Conservation (phyloP, 2,797 vertebrate species). For the Centroberyx gerrardi region DNA sequence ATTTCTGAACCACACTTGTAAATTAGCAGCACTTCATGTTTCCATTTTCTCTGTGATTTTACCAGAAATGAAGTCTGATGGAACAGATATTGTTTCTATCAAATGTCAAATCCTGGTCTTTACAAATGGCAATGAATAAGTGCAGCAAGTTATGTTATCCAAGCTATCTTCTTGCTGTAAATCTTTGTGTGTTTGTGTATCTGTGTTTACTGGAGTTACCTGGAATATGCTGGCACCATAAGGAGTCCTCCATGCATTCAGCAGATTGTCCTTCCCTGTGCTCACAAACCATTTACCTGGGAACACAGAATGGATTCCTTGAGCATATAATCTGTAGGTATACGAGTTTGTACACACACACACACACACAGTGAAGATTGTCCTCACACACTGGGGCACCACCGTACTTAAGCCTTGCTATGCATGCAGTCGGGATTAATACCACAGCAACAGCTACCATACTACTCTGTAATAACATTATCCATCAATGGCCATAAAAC, state of each 20-base stretch:
- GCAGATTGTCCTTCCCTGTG: conserved; percentile 90
- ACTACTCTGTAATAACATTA: conserved; percentile 28
- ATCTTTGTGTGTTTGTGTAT: neutral
- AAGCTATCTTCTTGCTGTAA: neutral
- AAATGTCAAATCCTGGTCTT: too few relatives aligned
- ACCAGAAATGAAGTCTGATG: neutral
- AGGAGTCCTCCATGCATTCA: conserved; percentile 91
- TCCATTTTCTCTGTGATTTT: neutral
- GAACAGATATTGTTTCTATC: neutral
- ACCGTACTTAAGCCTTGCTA: neutral
- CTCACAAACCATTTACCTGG: conserved; percentile 92
- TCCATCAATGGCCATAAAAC: conserved; percentile 42
- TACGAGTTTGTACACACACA: neutral
- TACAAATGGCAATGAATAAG: neutral
- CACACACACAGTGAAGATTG: conserved; percentile 48
- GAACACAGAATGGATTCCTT: conserved; percentile 49
- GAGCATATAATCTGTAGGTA: conserved; percentile 7
- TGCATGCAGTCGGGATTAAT: neutral
- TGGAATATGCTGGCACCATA: conserved; percentile 92
- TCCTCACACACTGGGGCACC: conserved; percentile 13
- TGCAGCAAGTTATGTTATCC: neutral
- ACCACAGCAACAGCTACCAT: neutral
- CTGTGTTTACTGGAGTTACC: conserved; percentile 69
- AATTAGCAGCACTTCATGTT: neutral
- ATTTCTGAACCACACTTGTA: too few relatives aligned